Conservation (phyloP, 2,797 vertebrate genomes). For the Intellagama lesueurii region DNA sequence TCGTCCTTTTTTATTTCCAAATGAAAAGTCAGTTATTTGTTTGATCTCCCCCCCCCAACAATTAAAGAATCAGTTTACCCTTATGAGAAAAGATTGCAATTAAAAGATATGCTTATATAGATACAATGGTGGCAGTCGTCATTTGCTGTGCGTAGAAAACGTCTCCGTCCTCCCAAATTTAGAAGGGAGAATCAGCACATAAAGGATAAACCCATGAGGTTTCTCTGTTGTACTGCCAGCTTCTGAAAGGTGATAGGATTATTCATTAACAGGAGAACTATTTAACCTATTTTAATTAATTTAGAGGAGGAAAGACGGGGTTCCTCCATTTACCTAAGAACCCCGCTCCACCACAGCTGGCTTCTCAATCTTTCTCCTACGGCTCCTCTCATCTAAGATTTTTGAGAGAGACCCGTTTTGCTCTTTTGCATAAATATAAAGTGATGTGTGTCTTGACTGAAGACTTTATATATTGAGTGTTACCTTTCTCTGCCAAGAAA, state of each 20-base stretch:
- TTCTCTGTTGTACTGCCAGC: background rate
- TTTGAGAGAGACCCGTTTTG: background rate
- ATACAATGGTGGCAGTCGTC: conserved; percentile 22
- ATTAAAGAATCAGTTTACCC: conserved; percentile 53
- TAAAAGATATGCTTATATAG: conserved; percentile 6
- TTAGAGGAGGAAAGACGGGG: background rate
- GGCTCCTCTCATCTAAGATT: background rate
- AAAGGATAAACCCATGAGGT: background rate
- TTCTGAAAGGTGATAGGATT: conserved; percentile 34
- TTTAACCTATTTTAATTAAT: conserved; percentile 31
- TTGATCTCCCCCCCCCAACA: conserved; percentile 41
- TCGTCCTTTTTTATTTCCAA: conserved; percentile 68
- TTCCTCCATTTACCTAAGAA: background rate
- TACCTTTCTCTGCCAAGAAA: conserved; percentile 41
- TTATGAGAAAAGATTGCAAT: conserved; percentile 15
- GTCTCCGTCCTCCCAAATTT: background rate
- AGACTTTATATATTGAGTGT: background rate
- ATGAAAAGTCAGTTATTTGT: conserved; percentile 60
- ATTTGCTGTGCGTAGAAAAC: conserved; percentile 6
- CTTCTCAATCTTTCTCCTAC: background rate
- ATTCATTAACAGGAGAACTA: conserved; percentile 21
- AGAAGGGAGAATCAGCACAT: background rate
- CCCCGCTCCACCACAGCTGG: no score
- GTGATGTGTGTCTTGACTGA: background rate
- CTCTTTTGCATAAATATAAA: conserved; percentile 6